Percentiles rank a stretch among this genome's conserved stretches.
phyloP scores from a whole-genome alignment of 2,797 vertebrate species.

The Sebastes kiyomatsui region DNA sequence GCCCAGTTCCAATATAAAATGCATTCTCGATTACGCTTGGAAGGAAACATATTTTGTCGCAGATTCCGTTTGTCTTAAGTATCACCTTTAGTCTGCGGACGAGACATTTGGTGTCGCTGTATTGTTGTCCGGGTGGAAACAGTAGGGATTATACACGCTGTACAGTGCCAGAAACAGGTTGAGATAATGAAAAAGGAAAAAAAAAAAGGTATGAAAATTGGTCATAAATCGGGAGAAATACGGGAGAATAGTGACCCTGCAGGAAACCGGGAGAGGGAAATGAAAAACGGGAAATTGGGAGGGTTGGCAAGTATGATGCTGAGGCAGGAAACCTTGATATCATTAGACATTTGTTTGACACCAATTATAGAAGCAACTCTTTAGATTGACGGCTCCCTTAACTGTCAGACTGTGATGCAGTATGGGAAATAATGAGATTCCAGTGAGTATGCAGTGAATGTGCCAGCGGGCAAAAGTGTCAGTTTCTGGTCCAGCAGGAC shows the following conservation, averaged over 20 bases:
- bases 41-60: too few species aligned
- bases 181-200: neutral
- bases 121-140: neutral
- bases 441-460: neutral
- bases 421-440: conserved; percentile 23
- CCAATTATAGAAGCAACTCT: neutral
- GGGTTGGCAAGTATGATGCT: neutral
- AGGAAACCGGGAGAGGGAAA: neutral
- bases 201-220: neutral
- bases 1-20: too few species aligned
- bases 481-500: neutral
- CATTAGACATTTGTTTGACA: neutral
- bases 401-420: neutral
- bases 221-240: neutral
- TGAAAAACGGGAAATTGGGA: neutral
- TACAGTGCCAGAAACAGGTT: neutral
- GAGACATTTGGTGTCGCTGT: too few species aligned
- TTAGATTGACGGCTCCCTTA: neutral
- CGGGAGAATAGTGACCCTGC: too few species aligned
- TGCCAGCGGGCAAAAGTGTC: neutral
- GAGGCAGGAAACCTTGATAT: neutral
- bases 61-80: too few species aligned
- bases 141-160: neutral
- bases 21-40: too few species aligned
- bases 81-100: too few species aligned